Evolutionary conservation across 2,888 invertebrate genomes (phyloP).

Genomic region (Chromoteleia sp.): DNA sequence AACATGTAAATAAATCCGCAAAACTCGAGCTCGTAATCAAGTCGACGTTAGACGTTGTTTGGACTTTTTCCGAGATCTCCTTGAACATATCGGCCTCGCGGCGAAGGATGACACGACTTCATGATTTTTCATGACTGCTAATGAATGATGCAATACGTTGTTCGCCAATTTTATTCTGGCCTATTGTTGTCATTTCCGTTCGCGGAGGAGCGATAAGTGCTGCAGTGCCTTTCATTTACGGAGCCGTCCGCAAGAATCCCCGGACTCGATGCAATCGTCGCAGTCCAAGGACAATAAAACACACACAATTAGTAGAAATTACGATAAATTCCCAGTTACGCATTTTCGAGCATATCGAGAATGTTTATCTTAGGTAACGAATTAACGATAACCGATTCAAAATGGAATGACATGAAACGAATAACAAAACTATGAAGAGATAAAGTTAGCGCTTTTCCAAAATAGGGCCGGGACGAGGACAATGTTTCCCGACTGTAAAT

Average conservation of each 20-base stretch:
- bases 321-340: slow-evolving; percentile 54
- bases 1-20: slow-evolving; percentile 56
- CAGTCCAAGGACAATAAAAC: slow-evolving; percentile 61
- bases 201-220: slow-evolving; percentile 59
- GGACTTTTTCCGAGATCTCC: slow-evolving; percentile 68
- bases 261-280: slow-evolving; percentile 50
- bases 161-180: slow-evolving; percentile 65
- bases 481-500: slow-evolving; percentile 76
- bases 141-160: slow-evolving; percentile 66
- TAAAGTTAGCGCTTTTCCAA: slow-evolving; percentile 37
- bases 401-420: slow-evolving; percentile 12
- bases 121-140: slow-evolving; percentile 67
- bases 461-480: slow-evolving; percentile 57
- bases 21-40: slow-evolving; percentile 48
- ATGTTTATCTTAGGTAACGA: slow-evolving; percentile 60
- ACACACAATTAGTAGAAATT: slow-evolving; percentile 60
- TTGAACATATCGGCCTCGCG: slow-evolving; percentile 64
- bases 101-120: slow-evolving; percentile 68
- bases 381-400: slow-evolving; percentile 47
- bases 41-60: slow-evolving; percentile 44
- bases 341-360: slow-evolving; percentile 57
- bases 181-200: slow-evolving; percentile 68
- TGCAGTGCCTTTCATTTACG: slow-evolving; percentile 64
- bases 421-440: slow-evolving; percentile 15
- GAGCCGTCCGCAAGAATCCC: slow-evolving; percentile 61